Evolutionary conservation across 2,113 vertebrate species (phyloP).

Genomic region (Ellobius talpinus): DNA sequence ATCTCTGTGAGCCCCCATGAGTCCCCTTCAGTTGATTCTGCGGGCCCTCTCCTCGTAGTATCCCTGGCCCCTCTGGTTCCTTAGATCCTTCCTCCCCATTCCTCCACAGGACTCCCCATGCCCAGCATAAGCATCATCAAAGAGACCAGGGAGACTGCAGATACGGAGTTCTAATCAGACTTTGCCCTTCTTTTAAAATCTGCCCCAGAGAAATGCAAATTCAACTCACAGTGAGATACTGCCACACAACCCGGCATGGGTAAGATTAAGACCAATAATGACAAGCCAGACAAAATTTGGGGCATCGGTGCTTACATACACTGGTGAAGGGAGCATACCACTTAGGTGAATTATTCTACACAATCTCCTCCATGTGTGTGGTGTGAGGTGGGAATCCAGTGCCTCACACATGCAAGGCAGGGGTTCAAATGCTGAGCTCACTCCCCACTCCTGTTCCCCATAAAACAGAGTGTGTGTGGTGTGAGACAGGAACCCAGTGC

Average conservation of each 20-base stretch:
- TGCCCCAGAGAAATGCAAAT: not conserved
- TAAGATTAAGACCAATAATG: not conserved
- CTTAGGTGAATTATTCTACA: not conserved
- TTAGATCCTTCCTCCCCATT: not conserved
- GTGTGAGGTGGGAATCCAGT: not conserved
- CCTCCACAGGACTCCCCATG: not conserved
- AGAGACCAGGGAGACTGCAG: not conserved
- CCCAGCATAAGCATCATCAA: not conserved
- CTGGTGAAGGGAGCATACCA: not conserved
- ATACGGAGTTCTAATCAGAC: not conserved
- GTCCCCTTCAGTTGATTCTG: not conserved
- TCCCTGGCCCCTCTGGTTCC: not conserved
- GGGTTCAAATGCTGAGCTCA: not conserved
- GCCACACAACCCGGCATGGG: not conserved
- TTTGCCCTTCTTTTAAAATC: not conserved
- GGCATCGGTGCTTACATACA: not conserved
- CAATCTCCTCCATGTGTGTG: not conserved
- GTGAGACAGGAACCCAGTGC: not conserved
- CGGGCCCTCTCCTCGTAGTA: too few relatives aligned
- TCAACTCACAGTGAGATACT: not conserved
- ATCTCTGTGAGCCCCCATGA: not conserved
- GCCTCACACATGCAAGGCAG: not conserved
- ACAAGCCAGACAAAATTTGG: not conserved
- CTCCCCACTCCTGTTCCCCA: not conserved
- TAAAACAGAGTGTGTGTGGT: not conserved